phyloP scores from a whole-genome alignment of 2,797 vertebrate genomes.

The Decapterus maruadsi region DNA sequence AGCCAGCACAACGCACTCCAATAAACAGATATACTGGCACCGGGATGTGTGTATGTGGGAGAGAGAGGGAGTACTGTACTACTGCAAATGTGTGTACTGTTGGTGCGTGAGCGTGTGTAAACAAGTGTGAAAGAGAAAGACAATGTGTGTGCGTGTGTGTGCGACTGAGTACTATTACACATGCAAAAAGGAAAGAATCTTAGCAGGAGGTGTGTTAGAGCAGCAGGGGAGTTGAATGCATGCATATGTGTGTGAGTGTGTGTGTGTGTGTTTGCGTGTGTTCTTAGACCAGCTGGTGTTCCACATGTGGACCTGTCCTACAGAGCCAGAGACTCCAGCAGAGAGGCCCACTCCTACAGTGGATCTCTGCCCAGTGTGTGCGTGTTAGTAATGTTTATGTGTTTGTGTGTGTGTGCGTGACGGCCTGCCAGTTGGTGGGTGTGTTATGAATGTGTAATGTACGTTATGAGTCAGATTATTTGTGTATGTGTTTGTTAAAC shows the following conservation, averaged over 20 bases:
- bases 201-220: slow-evolving; percentile 63
- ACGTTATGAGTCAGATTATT: slow-evolving; percentile 65
- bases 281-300: slow-evolving; percentile 63
- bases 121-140: slow-evolving; percentile 67
- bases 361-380: slow-evolving; percentile 45
- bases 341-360: slow-evolving; percentile 50
- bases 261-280: slow-evolving; percentile 17
- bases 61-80: slow-evolving; percentile 49
- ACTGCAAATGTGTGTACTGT: slow-evolving; percentile 60
- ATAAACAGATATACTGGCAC: slow-evolving; percentile 63
- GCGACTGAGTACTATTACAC: slow-evolving; percentile 59
- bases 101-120: slow-evolving; percentile 66
- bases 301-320: slow-evolving; percentile 68
- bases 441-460: slow-evolving; percentile 64
- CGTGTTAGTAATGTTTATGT: slow-evolving; percentile 4
- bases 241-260: slow-evolving; percentile 24
- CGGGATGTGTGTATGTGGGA: slow-evolving; percentile 51
- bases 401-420: slow-evolving; percentile 1
- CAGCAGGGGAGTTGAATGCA: slow-evolving; percentile 53
- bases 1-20: slow-evolving; percentile 45
- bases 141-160: slow-evolving; percentile 30
- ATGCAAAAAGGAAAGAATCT: slow-evolving; percentile 64
- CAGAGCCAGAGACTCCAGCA: slow-evolving; percentile 60
- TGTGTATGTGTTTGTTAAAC: slow-evolving; percentile 54
- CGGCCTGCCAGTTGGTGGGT: slow-evolving; percentile 56